Conservation (phyloP, 2,113 vertebrate species). For the Psammodynastes pulverulentus region DNA sequence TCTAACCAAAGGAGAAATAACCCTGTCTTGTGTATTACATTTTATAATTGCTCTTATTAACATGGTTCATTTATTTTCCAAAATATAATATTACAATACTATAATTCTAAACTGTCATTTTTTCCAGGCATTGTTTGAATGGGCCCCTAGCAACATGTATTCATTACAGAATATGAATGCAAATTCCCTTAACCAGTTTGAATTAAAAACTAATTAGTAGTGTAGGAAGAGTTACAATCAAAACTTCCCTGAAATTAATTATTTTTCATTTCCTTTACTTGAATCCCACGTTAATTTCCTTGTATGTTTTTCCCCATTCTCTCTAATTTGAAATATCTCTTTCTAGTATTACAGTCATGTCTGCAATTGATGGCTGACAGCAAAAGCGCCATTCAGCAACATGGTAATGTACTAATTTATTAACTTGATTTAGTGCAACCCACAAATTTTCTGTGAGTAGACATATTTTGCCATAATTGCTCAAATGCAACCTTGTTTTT, state of each 20-base stretch:
- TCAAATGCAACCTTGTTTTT: neutral
- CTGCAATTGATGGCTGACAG: conserved; percentile 87
- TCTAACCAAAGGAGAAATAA: neutral
- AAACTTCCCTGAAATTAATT: neutral
- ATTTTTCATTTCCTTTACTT: neutral
- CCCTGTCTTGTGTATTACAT: neutral
- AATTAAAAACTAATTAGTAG: neutral
- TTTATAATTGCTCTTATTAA: neutral
- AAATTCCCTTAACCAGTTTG: neutral
- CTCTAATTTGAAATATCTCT: conserved; percentile 49
- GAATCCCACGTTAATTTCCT: neutral
- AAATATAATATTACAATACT: neutral
- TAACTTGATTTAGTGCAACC: neutral
- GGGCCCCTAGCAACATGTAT: neutral
- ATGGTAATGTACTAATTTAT: conserved; percentile 74
- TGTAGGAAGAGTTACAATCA: too few species aligned
- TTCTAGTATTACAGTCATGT: conserved; percentile 82
- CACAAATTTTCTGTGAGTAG: neutral
- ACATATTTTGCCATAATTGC: neutral
- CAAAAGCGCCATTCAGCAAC: conserved; percentile 73
- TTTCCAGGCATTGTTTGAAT: neutral
- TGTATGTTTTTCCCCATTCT: neutral
- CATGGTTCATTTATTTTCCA: neutral
- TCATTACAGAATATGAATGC: neutral
- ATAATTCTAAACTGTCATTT: neutral